Conservation (phyloP, 1,140 invertebrate species). For the Rhopalosiphum maidis region DNA sequence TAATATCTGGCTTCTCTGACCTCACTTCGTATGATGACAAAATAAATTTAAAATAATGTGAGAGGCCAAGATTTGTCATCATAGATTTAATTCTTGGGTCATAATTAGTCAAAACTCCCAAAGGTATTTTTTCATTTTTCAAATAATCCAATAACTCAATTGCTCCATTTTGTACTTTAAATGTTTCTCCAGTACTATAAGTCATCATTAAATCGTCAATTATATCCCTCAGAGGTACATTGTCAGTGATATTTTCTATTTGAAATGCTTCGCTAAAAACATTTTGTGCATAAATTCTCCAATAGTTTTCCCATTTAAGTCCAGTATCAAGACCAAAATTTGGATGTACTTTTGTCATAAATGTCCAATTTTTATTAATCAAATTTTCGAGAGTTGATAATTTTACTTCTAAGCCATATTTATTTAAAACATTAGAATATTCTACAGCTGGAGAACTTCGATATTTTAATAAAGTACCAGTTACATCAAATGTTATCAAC, state of each 20-base stretch:
- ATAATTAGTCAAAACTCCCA: slow-evolving; percentile 89
- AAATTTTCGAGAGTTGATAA: slow-evolving; percentile 68
- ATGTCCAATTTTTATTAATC: slow-evolving; percentile 71
- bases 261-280: slow-evolving; percentile 68
- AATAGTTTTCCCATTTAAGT: slow-evolving; percentile 82
- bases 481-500: slow-evolving; percentile 87
- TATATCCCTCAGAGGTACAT: slow-evolving; percentile 66
- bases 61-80: slow-evolving; percentile 70
- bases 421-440: slow-evolving; percentile 73
- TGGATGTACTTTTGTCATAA: slow-evolving; percentile 73
- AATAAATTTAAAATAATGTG: slow-evolving; percentile 79
- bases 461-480: slow-evolving; percentile 81
- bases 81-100: slow-evolving; percentile 79
- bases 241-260: slow-evolving; percentile 60
- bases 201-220: slow-evolving; percentile 69
- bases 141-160: slow-evolving; percentile 71
- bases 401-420: slow-evolving; percentile 73
- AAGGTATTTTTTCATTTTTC: slow-evolving; percentile 64
- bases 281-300: slow-evolving; percentile 72
- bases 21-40: slow-evolving; percentile 77
- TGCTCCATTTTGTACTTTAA: slow-evolving; percentile 73
- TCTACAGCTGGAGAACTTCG: slow-evolving; percentile 73
- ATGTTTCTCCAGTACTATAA: slow-evolving; percentile 74
- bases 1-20: slow-evolving; percentile 76
- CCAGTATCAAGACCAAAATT: slow-evolving; percentile 76